Evolutionary conservation across 2,797 vertebrate genomes (phyloP), one percentile per base, ranked within the genome.

Genomic region (Rhodeus uyekii): DNA sequence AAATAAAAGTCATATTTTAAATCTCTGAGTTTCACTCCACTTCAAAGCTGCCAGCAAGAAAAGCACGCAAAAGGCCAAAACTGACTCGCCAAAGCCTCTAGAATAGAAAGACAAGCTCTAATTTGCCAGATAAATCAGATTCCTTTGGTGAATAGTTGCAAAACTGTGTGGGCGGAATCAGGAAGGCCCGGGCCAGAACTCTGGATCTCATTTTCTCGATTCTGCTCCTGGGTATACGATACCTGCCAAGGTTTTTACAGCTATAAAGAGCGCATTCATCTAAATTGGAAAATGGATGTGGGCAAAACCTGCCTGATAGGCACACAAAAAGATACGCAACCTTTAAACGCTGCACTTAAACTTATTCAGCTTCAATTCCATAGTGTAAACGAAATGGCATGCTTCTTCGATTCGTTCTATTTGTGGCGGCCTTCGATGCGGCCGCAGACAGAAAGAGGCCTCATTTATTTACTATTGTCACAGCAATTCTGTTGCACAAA

Each of bases 151-250:
- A 89, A 86, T 42, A 42, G 80, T 83, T 90, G 84, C 90, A 90
- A 86, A 91, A 91, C 87, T 89, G 83, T 65, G 87, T 84, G 83
- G 90, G 92, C 53, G 84, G 89, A 42, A 92, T 92, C 91, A 93
- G 91, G 91, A 92, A 68, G 90, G 68, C 87, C 87, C 76, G 61
- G 90, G 92, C 94, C 94, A 94, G 89, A 92, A 87, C 87, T 94
- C 93, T 94, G 93, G 92, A 93, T 93, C 88, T 91, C 84, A 94
- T 95, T 95, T 95, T 93, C 92, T 92, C 85, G 78, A 81, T 83
- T 86, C 82, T 83, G 89, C 92, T 93, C 91, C 88, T 65, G 89
- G 89, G 90, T 87, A 84, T 46, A 81, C 87, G 81, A 86, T 91
- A 94, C 91, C 92, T 94, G 93, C 94, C 92, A 94, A 94, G 80